Conservation (phyloP, 2,888 invertebrate genomes). For the Sturmia bella region DNA sequence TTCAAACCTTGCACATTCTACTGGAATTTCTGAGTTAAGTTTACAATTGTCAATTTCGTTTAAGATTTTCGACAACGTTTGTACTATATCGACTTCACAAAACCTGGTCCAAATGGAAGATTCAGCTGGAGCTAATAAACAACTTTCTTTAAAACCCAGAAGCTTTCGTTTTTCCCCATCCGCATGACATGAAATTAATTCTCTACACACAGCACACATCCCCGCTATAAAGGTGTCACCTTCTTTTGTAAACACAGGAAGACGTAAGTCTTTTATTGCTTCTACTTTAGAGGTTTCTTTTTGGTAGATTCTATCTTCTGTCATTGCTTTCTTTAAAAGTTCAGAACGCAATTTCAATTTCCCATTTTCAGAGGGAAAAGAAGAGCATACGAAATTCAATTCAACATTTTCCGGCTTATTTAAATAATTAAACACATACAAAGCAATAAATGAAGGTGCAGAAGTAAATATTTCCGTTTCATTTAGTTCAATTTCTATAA, state of each 20-base stretch:
- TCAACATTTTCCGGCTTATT: constrained; percentile 81
- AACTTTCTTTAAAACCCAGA: constrained; percentile 90
- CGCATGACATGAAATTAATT: constrained; percentile 83
- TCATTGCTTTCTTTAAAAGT: constrained; percentile 75
- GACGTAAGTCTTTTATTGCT: constrained; percentile 80
- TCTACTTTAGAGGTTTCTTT: constrained; percentile 75
- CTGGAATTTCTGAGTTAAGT: constrained; percentile 83
- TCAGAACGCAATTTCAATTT: constrained; percentile 75
- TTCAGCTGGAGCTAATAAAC: constrained; percentile 91
- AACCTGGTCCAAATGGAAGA: constrained; percentile 95
- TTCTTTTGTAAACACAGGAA: constrained; percentile 86
- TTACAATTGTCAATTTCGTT: constrained; percentile 81
- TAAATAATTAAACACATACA: constrained; percentile 85
- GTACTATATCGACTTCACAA: constrained; percentile 92
- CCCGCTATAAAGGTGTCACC: constrained; percentile 87
- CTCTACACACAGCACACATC: constrained; percentile 88
- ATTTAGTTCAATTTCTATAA: constrained; percentile 79
- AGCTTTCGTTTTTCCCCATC: constrained; percentile 80
- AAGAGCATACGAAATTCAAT: constrained; percentile 80
- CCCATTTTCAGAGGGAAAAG: constrained; percentile 58
- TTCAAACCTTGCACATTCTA: constrained; percentile 90
- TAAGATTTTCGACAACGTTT: constrained; percentile 80
- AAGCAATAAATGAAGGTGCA: constrained; percentile 85
- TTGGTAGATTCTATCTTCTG: constrained; percentile 78
- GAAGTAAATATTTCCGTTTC: constrained; percentile 81